phyloP scores from a whole-genome alignment of 2,113 vertebrate species.

The Burhinus oedicnemus region DNA sequence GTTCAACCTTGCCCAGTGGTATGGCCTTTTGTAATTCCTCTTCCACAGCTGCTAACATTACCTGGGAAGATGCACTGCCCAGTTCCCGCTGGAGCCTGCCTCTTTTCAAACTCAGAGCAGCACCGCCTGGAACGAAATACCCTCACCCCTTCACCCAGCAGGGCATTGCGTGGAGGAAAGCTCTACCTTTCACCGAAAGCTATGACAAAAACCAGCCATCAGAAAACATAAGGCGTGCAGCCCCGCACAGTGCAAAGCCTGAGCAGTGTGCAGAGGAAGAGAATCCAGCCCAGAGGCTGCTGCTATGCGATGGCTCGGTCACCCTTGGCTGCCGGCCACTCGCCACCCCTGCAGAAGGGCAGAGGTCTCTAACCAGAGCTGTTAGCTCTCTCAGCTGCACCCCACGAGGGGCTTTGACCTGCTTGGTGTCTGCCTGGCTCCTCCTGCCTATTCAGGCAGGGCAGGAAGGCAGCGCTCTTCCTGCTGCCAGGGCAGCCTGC shows the following conservation, averaged over 20 bases:
- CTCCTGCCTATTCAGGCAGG: neutral
- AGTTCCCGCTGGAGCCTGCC: rapidly evolving
- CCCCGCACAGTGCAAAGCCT: rapidly evolving
- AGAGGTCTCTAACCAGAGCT: neutral
- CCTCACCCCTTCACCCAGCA: neutral
- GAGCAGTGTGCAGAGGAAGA: neutral
- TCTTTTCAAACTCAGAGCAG: neutral
- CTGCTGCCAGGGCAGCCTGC: neutral
- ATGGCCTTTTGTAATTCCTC: neutral
- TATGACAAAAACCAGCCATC: neutral
- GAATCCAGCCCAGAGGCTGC: neutral
- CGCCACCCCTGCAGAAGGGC: neutral
- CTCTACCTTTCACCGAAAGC: neutral
- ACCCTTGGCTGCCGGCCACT: neutral
- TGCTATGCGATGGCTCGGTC: rapidly evolving
- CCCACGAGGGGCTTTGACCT: rapidly evolving
- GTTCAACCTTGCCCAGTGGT: neutral
- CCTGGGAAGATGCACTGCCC: neutral
- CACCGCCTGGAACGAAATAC: neutral
- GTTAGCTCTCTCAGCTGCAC: neutral
- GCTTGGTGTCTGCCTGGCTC: neutral
- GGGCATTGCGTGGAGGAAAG: neutral
- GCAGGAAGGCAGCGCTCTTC: neutral
- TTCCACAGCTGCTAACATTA: neutral
- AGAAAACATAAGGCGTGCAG: neutral